These are phyloP conservation scores for Anolis apletophallus DNA, from an alignment of 2,797 vertebrate genomes.

Conservation along the genomic window DNA sequence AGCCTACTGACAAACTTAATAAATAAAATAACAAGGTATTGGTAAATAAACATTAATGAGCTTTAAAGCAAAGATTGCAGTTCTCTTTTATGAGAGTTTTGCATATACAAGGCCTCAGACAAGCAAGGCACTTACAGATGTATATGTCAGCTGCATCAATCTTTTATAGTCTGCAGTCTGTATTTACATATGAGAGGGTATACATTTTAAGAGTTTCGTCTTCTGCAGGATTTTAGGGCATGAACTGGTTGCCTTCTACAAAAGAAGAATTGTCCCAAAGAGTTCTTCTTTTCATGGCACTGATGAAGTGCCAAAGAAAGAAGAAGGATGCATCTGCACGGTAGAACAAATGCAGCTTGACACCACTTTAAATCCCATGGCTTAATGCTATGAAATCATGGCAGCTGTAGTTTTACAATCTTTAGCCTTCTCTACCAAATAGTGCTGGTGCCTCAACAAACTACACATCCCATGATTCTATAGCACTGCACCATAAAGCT, in stretches of 20 bases:
- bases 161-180: conserved; percentile 40
- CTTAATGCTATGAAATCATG: too few relatives aligned
- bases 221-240: conserved; percentile 37
- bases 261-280: not conserved
- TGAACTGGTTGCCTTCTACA: conserved; percentile 35
- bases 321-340: not conserved
- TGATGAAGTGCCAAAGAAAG: not conserved
- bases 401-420: too few relatives aligned
- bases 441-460: too few relatives aligned
- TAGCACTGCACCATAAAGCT: too few relatives aligned
- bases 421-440: too few relatives aligned
- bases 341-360: too few relatives aligned
- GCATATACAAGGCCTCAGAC: conserved; percentile 26
- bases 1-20: conserved; percentile 86
- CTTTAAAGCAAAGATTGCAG: conserved; percentile 61
- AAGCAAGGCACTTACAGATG: conserved; percentile 17
- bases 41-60: conserved; percentile 83
- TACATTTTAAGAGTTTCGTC: conserved; percentile 25
- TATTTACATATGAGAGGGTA: conserved; percentile 39
- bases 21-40: conserved; percentile 86
- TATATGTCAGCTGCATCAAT: conserved; percentile 19
- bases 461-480: too few relatives aligned
- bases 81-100: conserved; percentile 41
- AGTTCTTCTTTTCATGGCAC: not conserved
- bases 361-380: too few relatives aligned